Conservation (phyloP, 2,888 invertebrate species). For the Mesochorus sp. region DNA sequence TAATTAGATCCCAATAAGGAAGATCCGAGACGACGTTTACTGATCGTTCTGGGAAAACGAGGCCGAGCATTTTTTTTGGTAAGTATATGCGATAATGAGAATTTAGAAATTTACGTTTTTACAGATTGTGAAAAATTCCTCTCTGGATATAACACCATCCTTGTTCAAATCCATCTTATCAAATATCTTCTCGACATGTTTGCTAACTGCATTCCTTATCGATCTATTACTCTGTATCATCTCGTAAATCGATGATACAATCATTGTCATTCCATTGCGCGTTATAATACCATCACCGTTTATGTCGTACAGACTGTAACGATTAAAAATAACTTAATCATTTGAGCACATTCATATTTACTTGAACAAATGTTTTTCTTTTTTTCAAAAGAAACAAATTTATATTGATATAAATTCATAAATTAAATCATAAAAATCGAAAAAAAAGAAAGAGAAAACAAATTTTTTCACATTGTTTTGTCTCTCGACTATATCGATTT, state of each 20-base stretch:
- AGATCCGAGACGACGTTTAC: conserved; percentile 5
- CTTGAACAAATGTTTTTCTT: too few relatives aligned
- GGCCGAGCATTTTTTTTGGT: too few relatives aligned
- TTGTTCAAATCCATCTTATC: conserved; percentile 76
- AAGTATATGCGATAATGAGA: neutral
- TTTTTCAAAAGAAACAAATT: too few relatives aligned
- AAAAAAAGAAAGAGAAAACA: neutral
- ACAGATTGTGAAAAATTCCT: conserved; percentile 75
- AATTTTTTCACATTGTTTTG: neutral
- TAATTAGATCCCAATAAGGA: conserved; percentile 36
- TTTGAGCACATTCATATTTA: neutral
- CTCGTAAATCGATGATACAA: conserved; percentile 76
- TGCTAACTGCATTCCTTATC: conserved; percentile 67
- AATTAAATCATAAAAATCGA: too few relatives aligned
- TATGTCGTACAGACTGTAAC: conserved; percentile 73
- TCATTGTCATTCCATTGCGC: conserved; percentile 73
- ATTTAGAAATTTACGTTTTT: conserved; percentile 71
- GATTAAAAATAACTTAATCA: neutral
- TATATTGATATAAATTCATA: too few relatives aligned
- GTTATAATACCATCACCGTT: conserved; percentile 77
- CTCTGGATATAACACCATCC: conserved; percentile 76
- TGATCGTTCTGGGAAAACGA: too few relatives aligned
- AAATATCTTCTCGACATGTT: conserved; percentile 75
- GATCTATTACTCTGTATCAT: conserved; percentile 71
- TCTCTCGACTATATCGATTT: too few relatives aligned